These are phyloP conservation scores for Scytalopus superciliaris DNA, from an alignment of 2,113 vertebrate species.

Conservation along the genomic window DNA sequence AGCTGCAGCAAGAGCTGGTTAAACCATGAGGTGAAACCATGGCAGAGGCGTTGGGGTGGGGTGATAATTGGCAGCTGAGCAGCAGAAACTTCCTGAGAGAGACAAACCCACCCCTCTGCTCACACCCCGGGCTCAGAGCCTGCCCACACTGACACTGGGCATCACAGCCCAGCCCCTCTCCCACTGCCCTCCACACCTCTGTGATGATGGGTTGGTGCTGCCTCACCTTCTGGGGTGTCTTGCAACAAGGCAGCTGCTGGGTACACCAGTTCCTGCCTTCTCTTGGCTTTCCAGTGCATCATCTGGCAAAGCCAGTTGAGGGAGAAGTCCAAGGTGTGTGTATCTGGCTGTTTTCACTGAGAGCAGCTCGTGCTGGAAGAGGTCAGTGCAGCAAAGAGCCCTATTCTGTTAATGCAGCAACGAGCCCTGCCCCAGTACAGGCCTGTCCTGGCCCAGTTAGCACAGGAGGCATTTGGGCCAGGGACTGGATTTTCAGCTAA, in stretches of 20 bases:
- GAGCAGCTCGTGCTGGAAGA: neutral
- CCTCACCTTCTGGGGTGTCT: neutral
- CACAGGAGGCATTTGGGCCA: neutral
- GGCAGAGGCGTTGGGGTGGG: neutral
- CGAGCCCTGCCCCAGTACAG: neutral
- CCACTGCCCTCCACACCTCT: accelerated
- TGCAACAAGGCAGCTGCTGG: neutral
- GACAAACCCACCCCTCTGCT: neutral
- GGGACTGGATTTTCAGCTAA: neutral
- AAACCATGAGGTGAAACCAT: neutral
- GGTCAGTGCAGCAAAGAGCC: neutral
- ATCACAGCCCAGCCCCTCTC: neutral
- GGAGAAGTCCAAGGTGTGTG: neutral
- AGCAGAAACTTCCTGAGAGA: neutral
- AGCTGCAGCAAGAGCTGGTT: accelerated
- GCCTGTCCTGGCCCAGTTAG: neutral
- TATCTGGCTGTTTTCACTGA: neutral
- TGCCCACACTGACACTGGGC: accelerated
- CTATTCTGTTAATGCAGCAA: neutral
- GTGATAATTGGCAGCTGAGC: neutral
- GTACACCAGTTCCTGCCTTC: neutral
- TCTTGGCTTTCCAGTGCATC: neutral
- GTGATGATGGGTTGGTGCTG: neutral
- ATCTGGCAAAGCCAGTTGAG: neutral
- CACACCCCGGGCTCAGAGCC: accelerated